phyloP scores from a whole-genome alignment of 2,888 invertebrate genomes.

The Athalia rosae region DNA sequence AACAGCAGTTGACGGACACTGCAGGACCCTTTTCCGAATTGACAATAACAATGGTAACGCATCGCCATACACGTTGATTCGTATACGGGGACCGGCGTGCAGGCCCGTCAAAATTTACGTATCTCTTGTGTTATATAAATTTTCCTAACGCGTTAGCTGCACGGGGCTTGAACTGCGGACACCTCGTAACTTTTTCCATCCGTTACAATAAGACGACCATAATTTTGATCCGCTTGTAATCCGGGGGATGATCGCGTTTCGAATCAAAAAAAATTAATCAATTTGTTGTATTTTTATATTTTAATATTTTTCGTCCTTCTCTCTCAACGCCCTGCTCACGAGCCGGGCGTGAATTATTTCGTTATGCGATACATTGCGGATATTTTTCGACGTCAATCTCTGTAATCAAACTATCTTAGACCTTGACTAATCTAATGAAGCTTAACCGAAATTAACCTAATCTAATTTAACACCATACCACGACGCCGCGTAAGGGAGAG shows the following conservation, averaged over 20 bases:
- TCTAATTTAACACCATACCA: conserved; percentile 33
- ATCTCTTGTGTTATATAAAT: conserved; percentile 22
- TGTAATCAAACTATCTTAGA: conserved; percentile 20
- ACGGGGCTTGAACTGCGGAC: no score
- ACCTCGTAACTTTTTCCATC: not conserved
- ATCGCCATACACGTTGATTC: not conserved
- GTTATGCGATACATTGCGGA: not conserved
- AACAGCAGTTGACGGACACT: conserved; percentile 45
- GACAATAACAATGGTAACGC: conserved; percentile 42
- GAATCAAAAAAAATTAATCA: no score
- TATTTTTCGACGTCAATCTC: not conserved
- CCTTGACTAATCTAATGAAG: conserved; percentile 12
- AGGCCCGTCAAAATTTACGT: conserved; percentile 29
- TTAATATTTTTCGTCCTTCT: no score
- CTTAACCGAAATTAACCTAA: conserved; percentile 32
- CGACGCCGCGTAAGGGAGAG: not conserved
- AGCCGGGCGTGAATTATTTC: no score
- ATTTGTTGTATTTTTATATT: no score
- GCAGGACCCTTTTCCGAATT: conserved; percentile 45
- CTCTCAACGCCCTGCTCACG: no score
- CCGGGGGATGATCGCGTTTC: no score
- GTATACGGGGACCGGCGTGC: conserved; percentile 1
- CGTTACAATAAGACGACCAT: not conserved
- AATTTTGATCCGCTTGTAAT: not conserved
- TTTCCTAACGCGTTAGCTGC: not conserved